phyloP scores from a whole-genome alignment of 1,140 invertebrate species.

The Temnothorax nylanderi region DNA sequence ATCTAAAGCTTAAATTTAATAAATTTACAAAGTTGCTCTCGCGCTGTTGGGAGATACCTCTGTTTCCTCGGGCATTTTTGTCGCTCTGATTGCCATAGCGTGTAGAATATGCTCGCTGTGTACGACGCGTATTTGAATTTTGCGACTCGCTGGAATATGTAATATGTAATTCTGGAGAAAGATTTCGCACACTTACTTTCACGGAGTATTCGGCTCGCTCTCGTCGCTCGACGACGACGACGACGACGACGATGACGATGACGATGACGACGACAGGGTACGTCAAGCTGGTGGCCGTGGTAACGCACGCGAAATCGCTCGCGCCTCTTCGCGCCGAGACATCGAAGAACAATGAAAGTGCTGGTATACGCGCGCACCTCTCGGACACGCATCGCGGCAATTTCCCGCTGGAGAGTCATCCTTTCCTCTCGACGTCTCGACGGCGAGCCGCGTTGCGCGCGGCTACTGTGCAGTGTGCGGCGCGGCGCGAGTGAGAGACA shows the following conservation, averaged over 20 bases:
- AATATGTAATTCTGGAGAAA: neutral
- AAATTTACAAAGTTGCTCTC: neutral
- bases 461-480: neutral
- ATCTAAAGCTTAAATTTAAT: neutral
- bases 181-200: constrained; percentile 29
- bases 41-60: neutral
- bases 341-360: constrained; percentile 84
- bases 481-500: neutral
- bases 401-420: constrained; percentile 47
- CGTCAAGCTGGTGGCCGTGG: neutral
- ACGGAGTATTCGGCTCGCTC: neutral
- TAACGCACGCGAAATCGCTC: constrained; percentile 17
- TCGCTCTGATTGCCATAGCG: neutral
- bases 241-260: neutral
- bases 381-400: constrained; percentile 51
- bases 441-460: neutral
- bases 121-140: neutral
- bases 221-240: neutral
- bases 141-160: neutral
- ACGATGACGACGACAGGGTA: neutral
- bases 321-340: constrained; percentile 67
- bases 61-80: neutral
- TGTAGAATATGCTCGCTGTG: neutral
- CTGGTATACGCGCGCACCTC: constrained; percentile 16
- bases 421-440: constrained; percentile 63